Conservation (phyloP, 2,797 vertebrate genomes). For the Crenichthys baileyi region DNA sequence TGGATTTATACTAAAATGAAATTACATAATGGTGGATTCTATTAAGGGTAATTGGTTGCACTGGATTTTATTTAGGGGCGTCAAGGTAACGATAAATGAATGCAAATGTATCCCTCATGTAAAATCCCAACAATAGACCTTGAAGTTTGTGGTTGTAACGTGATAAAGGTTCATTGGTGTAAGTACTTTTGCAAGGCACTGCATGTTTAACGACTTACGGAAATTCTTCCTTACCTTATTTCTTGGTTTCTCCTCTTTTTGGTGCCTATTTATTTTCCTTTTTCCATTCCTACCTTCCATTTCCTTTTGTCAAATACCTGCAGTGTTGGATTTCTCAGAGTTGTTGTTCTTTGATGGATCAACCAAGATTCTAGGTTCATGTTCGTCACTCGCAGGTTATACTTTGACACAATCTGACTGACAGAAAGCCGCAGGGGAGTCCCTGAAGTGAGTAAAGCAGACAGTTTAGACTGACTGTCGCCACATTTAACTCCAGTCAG, state of each 20-base stretch:
- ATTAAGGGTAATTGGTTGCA: too few relatives aligned
- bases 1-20: too few relatives aligned
- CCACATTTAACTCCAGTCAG: constrained; percentile 39
- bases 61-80: neutral
- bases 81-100: neutral
- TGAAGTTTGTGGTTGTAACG: neutral
- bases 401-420: constrained; percentile 63
- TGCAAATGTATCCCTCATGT: neutral
- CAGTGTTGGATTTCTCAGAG: constrained; percentile 65
- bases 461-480: constrained; percentile 50
- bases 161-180: neutral
- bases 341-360: constrained; percentile 66
- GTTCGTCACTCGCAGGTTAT: constrained; percentile 70
- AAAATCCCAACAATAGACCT: neutral
- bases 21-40: too few relatives aligned
- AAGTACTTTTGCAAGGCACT: neutral
- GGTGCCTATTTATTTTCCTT: constrained; percentile 2
- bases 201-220: neutral
- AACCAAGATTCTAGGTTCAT: constrained; percentile 59
- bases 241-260: neutral
- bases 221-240: neutral
- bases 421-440: constrained; percentile 50
- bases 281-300: constrained; percentile 56
- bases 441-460: constrained; percentile 22
- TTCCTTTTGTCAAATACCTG: constrained; percentile 51